Conservation (phyloP, 2,797 vertebrate species). For the Cetoscarus ocellatus region DNA sequence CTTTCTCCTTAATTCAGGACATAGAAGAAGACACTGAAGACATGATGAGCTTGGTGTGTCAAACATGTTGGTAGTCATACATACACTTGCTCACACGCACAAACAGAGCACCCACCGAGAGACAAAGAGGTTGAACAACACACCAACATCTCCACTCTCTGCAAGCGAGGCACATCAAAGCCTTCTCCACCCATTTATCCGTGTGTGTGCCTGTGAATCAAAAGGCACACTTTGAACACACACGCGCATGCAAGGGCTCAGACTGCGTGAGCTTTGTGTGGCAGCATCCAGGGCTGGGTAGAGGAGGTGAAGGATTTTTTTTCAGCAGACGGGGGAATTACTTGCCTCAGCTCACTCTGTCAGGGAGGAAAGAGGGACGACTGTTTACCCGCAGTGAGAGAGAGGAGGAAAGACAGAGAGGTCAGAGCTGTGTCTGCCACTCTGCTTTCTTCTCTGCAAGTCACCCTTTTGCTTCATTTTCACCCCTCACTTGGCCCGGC, state of each 20-base stretch:
- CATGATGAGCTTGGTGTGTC: slow-evolving; percentile 53
- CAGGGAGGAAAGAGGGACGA: slow-evolving; percentile 64
- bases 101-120: slow-evolving; percentile 45
- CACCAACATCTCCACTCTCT: slow-evolving; percentile 64
- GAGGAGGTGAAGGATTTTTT: slow-evolving; percentile 66
- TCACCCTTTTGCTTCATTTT: slow-evolving; percentile 74
- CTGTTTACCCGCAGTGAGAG: slow-evolving; percentile 65
- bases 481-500: slow-evolving; percentile 61
- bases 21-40: slow-evolving; percentile 34
- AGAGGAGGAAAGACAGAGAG: slow-evolving; percentile 61
- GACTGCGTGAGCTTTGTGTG: slow-evolving; percentile 71
- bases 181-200: slow-evolving; percentile 69
- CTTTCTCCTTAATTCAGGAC: slow-evolving; percentile 49
- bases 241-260: slow-evolving; percentile 14
- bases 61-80: slow-evolving; percentile 55
- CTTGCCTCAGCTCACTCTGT: slow-evolving; percentile 74
- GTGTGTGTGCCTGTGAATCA: slow-evolving; percentile 76
- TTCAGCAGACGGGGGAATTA: slow-evolving; percentile 74
- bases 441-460: slow-evolving; percentile 70
- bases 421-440: slow-evolving; percentile 68
- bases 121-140: slow-evolving; percentile 76
- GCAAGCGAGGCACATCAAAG: slow-evolving; percentile 75
- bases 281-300: slow-evolving; percentile 55
- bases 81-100: slow-evolving; percentile 37
- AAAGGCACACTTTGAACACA: slow-evolving; percentile 67